A percentile compares a stretch with the other conserved stretches of the same genome.
Conservation (phyloP, 2,113 vertebrate genomes). For the Atlantisia rogersi region DNA sequence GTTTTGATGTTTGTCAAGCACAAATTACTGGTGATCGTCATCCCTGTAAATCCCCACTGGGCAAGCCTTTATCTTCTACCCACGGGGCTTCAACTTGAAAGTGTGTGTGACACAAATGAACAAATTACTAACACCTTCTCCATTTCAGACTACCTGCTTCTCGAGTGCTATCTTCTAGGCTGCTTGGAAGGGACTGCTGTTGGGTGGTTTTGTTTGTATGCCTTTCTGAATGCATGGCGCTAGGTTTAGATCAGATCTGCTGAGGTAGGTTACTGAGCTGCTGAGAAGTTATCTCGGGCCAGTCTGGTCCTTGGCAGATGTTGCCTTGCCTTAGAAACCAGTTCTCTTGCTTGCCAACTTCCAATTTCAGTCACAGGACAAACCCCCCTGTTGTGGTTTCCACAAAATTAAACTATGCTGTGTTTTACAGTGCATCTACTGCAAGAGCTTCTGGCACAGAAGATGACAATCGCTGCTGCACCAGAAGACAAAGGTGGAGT, state of each 20-base stretch:
- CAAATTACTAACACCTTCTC: neutral
- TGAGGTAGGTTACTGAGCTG: neutral
- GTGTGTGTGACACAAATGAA: neutral
- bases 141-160: neutral
- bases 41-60: neutral
- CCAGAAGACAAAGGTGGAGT: neutral
- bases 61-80: neutral
- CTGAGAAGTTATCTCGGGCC: neutral
- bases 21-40: neutral
- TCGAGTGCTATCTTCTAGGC: neutral
- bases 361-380: neutral
- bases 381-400: neutral
- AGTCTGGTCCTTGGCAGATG: neutral
- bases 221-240: neutral
- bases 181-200: rapidly evolving
- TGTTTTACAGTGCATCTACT: neutral
- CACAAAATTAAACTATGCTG: neutral
- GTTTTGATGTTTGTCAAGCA: neutral
- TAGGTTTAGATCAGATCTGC: neutral
- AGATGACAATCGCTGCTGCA: neutral
- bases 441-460: neutral
- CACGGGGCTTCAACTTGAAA: neutral
- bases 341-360: neutral
- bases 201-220: neutral
- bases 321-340: neutral